Base-by-base conservation (phyloP, 2,888 invertebrate genomes). In the Elegia similella region DNA sequence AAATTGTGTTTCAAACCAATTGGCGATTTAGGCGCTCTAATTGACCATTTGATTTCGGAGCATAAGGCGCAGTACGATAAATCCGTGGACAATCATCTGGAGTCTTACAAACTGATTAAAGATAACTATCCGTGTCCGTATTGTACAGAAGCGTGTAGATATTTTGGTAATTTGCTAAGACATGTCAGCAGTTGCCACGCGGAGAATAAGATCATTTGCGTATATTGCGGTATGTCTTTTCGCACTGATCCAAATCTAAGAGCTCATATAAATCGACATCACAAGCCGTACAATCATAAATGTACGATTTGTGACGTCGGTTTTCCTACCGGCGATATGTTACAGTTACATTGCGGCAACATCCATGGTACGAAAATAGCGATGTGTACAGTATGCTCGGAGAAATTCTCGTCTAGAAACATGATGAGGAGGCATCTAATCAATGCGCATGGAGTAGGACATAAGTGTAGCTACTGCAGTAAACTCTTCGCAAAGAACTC, bases 401-500 rank as follows among this genome's bases (percentile, higher is more conserved):
- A 88, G 48, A 82, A 74, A 60, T 89, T 89, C 57, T 72, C 70
- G 0, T 78, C 84, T 0, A 73, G 74, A 6, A 86, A 87, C 38
- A 65, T 70, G 12, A 80, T 82, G 76, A 75, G 78, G 59, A 66
- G 76, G 15, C 89, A 89, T 52, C 65, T 80, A 62, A 69, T 84
- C 0, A 67, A 67, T 1, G 68, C 61, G 0, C 90, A 89, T 30
- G 73, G 69, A 0, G 73, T 74, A 0, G 89, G 90, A 0, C 79
- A 85, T 42, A 81, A 80, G 52, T 88, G 88, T 55, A 58, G 69
- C 0, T 78, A 80, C 43, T 88, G 88, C 44, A 77, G 74, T 0
- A 81, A 78, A 54, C 53, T 80, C 1, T 88, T 86, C 48, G 76
- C 78, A 0, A 82, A 78, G 53, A 82, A 87, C 62, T 86, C 86